Base-by-base conservation (phyloP, 2,888 invertebrate species). In the Drepanosiphum platanoidis region DNA sequence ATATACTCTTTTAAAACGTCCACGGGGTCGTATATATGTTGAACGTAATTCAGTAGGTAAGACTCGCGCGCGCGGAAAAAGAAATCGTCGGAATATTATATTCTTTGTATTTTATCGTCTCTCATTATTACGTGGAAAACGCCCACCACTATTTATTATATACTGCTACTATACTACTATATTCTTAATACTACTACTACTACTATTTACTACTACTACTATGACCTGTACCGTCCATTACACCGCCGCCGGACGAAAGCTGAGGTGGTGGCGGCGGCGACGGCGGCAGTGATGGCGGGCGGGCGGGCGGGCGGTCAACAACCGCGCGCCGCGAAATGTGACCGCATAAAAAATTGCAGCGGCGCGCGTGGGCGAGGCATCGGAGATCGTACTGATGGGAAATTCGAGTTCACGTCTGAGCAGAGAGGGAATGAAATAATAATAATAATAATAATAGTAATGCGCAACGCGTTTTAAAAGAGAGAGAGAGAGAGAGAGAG, bases 221-320 rank as follows among this genome's bases (percentile, higher is more conserved):
- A n/a, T n/a, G n/a, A n/a, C n/a, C n/a, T n/a, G n/a, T n/a, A n/a
- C n/a, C n/a, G n/a, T n/a, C n/a, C n/a, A n/a, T n/a, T 27, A 7
- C 27, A 27, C 64, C 64, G 64, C 13, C 46, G 46, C 11, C 64
- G 27, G 9, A 11, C 64, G 61, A 27, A 22, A 64, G 64, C 27
- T 27, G 61, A n/a, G 34, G 34, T 13, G 78, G 34, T 52, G 32
- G n/a, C 39, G 78, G 11, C 32, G 64, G 18, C n/a, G n/a, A n/a
- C n/a, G n/a, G n/a, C n/a, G n/a, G n/a, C n/a, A n/a, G n/a, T n/a
- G n/a, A n/a, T n/a, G n/a, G n/a, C n/a, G n/a, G n/a, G n/a, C n/a
- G n/a, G n/a, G n/a, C n/a, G n/a, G n/a, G n/a, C 64, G 34, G 3
- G 52, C 80, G 80, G 80, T 81, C 80, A 81, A 81, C 80, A 81